These are phyloP conservation scores for Lethrus apterus DNA, from an alignment of 1,140 invertebrate genomes.

Conservation along the genomic window DNA sequence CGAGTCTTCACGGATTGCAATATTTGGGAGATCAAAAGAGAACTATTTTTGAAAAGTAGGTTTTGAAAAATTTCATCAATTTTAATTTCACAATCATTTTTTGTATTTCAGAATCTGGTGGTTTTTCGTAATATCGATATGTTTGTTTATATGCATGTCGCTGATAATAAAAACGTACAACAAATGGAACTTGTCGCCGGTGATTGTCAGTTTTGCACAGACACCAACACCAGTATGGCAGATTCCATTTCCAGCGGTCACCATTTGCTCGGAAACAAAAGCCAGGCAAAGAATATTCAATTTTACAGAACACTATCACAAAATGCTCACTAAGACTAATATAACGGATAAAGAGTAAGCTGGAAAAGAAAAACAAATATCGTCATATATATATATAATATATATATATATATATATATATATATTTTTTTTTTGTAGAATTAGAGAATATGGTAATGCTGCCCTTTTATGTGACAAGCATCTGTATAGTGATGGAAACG, in stretches of 20 bases:
- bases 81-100: slow-evolving; percentile 17
- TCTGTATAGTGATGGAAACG: slow-evolving; percentile 37
- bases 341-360: slow-evolving; percentile 49
- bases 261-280: slow-evolving; percentile 48
- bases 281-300: slow-evolving; percentile 36
- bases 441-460: slow-evolving; percentile 30
- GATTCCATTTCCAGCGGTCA: slow-evolving; percentile 51
- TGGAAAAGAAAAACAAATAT: background rate
- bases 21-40: slow-evolving; percentile 43
- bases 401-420: background rate
- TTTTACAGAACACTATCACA: slow-evolving; percentile 38
- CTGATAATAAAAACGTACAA: slow-evolving; percentile 47
- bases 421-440: background rate
- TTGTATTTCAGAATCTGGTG: slow-evolving; percentile 45
- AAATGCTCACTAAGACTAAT: slow-evolving; percentile 27
- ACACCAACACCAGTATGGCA: slow-evolving; percentile 49
- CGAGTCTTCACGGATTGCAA: slow-evolving; percentile 44
- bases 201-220: slow-evolving; percentile 51
- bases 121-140: slow-evolving; percentile 43
- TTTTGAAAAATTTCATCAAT: slow-evolving; percentile 1
- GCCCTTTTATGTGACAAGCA: slow-evolving; percentile 49
- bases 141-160: slow-evolving; percentile 43
- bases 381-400: background rate
- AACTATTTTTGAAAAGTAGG: slow-evolving; percentile 30
- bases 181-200: slow-evolving; percentile 50